Base-by-base conservation (phyloP, 1,140 invertebrate species). In the Stratiolaelaps scimitus region DNA sequence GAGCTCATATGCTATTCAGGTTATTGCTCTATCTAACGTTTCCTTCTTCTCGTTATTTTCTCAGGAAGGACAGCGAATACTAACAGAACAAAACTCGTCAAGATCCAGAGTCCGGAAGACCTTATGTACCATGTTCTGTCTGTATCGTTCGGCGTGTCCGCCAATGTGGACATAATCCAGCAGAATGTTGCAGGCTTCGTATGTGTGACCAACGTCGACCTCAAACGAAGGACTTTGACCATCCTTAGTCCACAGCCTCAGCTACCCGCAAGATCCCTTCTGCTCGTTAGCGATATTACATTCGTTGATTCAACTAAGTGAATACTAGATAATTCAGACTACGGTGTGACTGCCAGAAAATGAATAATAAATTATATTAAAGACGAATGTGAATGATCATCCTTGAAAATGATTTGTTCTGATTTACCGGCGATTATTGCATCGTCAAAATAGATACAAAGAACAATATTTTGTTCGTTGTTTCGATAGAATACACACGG, bases 181-280 rank as follows among this genome's bases (percentile, higher is more conserved):
- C 85, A 85, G 15, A 95, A 94, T 78, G 81, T 95, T 7, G 86
- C 88, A 29, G 92, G 92, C 66, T 94, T 92, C 76, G 71, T 73
- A 78, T 82, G 66, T 78, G 92, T 91, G 0, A 92, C 91, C 6
- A 86, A 86, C 68, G 85, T 95, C 28, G 89, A 96, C 74, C 82
- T 83, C 70, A 89, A 94, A 48, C 81, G 86, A 67, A 86, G 92
- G 75, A 83, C 80, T 0, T 79, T 94, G 53, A 95, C 89, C 64
- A 81, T 96, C 4, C 77, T 97, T 13, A 92, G 90, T 1, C 92
- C 92, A 7, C 89, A 93, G 74, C 89, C 90, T n/a, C 81, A 88
- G 68, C 91, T 90, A 19, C 74, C 96, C 44, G 92, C 91, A n/a
- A 87, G 86, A 75, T 45, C n/a, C 13, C 13, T 45, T 45, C n/a